These are phyloP conservation scores for Gymnoscelis rufifasciata DNA, from an alignment of 2,888 invertebrate species.

Conservation along the genomic window DNA sequence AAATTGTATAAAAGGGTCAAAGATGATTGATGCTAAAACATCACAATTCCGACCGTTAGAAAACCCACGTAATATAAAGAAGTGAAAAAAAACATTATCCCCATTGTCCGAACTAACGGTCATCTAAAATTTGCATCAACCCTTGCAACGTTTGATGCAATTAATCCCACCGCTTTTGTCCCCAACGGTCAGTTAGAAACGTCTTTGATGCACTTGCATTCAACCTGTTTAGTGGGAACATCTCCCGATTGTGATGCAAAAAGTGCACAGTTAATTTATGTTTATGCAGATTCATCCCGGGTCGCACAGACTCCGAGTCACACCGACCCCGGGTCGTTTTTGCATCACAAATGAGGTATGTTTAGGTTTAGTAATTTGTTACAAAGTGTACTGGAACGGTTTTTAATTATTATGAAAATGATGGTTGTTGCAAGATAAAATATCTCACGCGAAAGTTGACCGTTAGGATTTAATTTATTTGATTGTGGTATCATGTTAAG, in stretches of 20 bases:
- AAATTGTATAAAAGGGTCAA: not conserved
- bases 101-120: conserved; percentile 48
- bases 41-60: conserved; percentile 20
- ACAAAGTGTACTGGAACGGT: conserved; percentile 7
- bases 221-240: conserved; percentile 62
- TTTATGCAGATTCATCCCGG: conserved; percentile 57
- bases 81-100: conserved; percentile 26
- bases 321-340: conserved; percentile 20
- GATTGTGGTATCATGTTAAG: not conserved
- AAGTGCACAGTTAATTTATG: conserved; percentile 56
- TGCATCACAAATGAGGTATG: conserved; percentile 33
- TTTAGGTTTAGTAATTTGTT: conserved; percentile 23
- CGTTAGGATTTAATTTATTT: conserved; percentile 3
- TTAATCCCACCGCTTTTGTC: conserved; percentile 38
- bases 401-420: conserved; percentile 11
- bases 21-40: not conserved
- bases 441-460: conserved; percentile 9
- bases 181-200: conserved; percentile 46
- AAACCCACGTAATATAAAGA: conserved; percentile 15
- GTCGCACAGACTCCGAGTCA: conserved; percentile 28
- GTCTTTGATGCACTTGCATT: conserved; percentile 54
- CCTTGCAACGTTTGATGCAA: conserved; percentile 30
- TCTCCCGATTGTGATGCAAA: conserved; percentile 56
- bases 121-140: conserved; percentile 57
- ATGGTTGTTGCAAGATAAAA: not conserved